Conservation (phyloP, 53 echinoderm and acorn worm species). For the Paracentrotus lividus region DNA sequence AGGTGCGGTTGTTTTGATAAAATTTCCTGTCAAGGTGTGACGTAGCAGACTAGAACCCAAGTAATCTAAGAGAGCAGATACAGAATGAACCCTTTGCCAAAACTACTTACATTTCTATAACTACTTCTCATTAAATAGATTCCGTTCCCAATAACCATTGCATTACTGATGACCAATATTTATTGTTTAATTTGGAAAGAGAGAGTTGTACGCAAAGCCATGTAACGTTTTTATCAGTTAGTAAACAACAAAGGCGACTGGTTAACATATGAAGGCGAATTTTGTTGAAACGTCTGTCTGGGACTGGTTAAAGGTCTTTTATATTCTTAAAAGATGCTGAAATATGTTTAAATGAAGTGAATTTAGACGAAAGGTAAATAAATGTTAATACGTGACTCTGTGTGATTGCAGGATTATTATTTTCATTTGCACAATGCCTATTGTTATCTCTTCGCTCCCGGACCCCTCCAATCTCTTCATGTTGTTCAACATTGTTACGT, state of each 20-base stretch:
- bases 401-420: neutral
- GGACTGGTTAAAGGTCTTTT: no score
- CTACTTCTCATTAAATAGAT: neutral
- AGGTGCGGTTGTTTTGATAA: neutral
- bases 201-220: no score
- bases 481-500: neutral
- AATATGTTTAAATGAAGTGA: no score
- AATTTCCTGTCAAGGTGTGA: neutral
- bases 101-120: neutral
- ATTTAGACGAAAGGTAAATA: no score
- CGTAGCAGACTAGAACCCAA: slow-evolving; percentile 14
- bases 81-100: slow-evolving; percentile 1
- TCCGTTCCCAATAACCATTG: neutral
- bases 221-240: no score
- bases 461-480: neutral
- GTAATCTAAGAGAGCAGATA: neutral
- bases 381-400: no score
- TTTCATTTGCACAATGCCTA: neutral
- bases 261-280: no score
- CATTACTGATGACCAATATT: neutral
- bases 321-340: no score
- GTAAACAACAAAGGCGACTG: no score
- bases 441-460: neutral
- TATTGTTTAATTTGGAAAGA: neutral
- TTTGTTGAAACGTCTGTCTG: no score